phyloP scores from a whole-genome alignment of 2,797 vertebrate species.

The Anomalospiza imberbis region DNA sequence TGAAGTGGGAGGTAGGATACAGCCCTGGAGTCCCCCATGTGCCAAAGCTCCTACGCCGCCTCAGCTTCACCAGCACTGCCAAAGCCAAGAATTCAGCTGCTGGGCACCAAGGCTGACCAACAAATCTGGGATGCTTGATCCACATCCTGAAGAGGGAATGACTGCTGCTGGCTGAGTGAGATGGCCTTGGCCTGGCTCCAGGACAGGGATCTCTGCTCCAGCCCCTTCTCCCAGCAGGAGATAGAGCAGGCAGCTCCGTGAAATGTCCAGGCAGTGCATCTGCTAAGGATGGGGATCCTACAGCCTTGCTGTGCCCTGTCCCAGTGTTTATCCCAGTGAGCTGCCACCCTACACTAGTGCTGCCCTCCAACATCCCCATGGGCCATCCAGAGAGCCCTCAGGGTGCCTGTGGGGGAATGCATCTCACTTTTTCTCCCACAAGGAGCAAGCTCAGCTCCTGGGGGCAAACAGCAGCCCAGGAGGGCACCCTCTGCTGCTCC shows the following conservation, averaged over 20 bases:
- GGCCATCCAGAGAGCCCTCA: not conserved
- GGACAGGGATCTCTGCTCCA: not conserved
- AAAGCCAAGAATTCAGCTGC: not conserved
- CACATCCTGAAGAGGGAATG: not conserved
- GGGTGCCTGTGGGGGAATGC: accelerated
- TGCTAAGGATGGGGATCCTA: not conserved
- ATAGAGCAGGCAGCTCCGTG: not conserved
- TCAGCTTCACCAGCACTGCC: not conserved
- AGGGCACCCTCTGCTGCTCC: not conserved
- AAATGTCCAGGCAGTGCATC: accelerated
- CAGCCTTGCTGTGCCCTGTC: not conserved
- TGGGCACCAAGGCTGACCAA: not conserved
- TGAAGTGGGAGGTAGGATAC: not conserved
- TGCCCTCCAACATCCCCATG: not conserved
- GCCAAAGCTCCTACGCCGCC: not conserved
- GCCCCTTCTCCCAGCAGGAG: not conserved
- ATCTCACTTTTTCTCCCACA: accelerated
- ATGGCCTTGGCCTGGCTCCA: not conserved
- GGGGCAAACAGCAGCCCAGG: not conserved
- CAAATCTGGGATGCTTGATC: not conserved
- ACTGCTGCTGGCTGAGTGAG: not conserved
- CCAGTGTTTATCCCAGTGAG: not conserved
- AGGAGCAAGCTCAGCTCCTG: not conserved
- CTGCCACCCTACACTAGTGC: not conserved
- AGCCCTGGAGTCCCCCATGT: accelerated